Percentiles rank a stretch among this genome's conserved stretches.
phyloP scores from a whole-genome alignment of 2,113 vertebrate genomes.

The Istiophorus platypterus region DNA sequence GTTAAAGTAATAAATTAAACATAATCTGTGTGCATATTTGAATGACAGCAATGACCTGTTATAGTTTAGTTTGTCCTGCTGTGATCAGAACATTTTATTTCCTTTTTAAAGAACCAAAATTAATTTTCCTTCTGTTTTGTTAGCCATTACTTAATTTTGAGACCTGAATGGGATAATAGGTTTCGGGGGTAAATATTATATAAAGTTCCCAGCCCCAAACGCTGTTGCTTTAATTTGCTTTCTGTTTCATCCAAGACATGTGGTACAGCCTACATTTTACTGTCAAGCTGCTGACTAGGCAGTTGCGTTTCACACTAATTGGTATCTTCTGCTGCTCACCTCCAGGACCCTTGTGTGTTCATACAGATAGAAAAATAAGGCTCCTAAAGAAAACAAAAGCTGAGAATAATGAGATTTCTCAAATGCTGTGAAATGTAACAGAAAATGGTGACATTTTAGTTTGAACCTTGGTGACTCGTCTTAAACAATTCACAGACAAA shows the following conservation, averaged over 20 bases:
- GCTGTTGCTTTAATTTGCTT: constrained; percentile 69
- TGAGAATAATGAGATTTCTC: constrained; percentile 86
- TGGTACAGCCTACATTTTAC: constrained; percentile 69
- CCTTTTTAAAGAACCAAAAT: not conserved
- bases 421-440: constrained; percentile 82
- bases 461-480: constrained; percentile 82
- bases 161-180: not conserved
- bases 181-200: constrained; percentile 41
- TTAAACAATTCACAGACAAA: constrained; percentile 82
- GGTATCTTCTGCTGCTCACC: constrained; percentile 84
- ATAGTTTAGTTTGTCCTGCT: not conserved
- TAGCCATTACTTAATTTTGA: constrained; percentile 2
- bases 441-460: constrained; percentile 87
- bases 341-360: constrained; percentile 84
- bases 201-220: constrained; percentile 49
- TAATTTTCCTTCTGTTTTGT: not conserved
- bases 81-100: not conserved
- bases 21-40: constrained; percentile 14
- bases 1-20: not conserved
- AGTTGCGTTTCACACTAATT: constrained; percentile 85
- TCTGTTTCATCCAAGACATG: constrained; percentile 53
- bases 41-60: constrained; percentile 11
- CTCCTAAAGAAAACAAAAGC: constrained; percentile 83
- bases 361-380: constrained; percentile 86
- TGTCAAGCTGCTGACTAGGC: constrained; percentile 82